Evolutionary conservation across 1,140 invertebrate genomes (phyloP), one percentile per base, ranked within the genome.

Genomic region (Lysiphlebus fabarum): DNA sequence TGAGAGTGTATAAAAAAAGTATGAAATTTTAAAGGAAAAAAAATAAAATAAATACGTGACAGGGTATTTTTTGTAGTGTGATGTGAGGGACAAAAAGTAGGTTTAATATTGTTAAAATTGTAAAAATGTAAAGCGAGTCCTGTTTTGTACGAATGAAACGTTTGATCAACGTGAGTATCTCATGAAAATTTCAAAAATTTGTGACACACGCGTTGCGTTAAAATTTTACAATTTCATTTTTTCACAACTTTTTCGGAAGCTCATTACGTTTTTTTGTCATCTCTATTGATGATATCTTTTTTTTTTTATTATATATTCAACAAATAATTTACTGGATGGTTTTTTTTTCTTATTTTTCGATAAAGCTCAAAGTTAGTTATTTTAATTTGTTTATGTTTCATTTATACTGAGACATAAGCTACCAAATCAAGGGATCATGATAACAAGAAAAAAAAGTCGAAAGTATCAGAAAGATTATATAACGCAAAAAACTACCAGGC

Each of bases 41-140:
- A 48, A 14, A 38, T 47, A 56, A 8, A 40, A 40, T 8, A 33
- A 36, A 45, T 7, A 7, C 10, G 26, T 50, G 48, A 50, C 48
- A 50, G 48, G 1, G 48, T n/a, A 17, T n/a, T 4, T 50, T 36
- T 6, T 34, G 48, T 36, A 50, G 26, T 11, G 33, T 8, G 34
- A 50, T 34, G 36, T 12, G 48, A 33, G 7, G 48, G 48, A 50
- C 34, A 50, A 34, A 50, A 33, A 34, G 56, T 49, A 50, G 53
- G 26, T n/a, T 50, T 26, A 34, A 11, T 33, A 36, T 56, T 44
- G 47, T 56, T 50, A 49, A 61, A 61, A 61, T 61, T 44, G 47
- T 56, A 56, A 49, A 61, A 61, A 61, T 61, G 37, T 45, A 61
- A 61, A 61, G 59, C 44, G 40, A 49, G 53, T 42, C n/a, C n/a